Percentiles rank a stretch among this genome's conserved stretches.
Evolutionary conservation across 2,113 vertebrate genomes (phyloP).

Genomic region (Pelecanus crispus): DNA sequence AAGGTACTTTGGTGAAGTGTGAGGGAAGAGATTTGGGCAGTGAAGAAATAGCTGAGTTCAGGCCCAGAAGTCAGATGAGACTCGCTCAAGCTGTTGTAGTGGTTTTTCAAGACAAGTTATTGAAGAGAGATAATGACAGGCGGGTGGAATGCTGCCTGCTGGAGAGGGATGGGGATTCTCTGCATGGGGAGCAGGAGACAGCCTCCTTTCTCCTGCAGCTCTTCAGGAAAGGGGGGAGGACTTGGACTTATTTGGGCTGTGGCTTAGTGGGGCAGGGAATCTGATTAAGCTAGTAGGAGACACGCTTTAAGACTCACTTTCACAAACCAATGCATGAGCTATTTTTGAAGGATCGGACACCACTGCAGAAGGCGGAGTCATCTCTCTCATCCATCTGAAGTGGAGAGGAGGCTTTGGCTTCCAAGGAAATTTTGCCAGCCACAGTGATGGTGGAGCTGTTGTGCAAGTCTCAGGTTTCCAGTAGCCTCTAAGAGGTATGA

Average conservation of each 20-base stretch:
- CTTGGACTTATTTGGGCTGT: background rate
- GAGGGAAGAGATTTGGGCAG: background rate
- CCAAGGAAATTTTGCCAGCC: background rate
- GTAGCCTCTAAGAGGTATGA: background rate
- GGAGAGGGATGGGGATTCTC: background rate
- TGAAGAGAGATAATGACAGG: background rate
- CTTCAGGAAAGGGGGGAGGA: background rate
- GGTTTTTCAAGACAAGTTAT: background rate
- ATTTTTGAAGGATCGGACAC: background rate
- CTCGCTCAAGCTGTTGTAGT: background rate
- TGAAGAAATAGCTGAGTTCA: background rate
- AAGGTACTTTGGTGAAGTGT: background rate
- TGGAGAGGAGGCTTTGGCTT: background rate
- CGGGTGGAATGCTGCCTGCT: background rate
- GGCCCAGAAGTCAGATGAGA: background rate
- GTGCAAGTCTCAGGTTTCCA: background rate
- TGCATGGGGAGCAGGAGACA: rapidly evolving
- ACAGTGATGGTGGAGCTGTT: background rate
- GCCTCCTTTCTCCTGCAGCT: background rate
- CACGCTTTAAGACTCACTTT: background rate
- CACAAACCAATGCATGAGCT: background rate
- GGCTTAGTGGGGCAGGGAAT: background rate
- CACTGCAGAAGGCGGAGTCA: background rate
- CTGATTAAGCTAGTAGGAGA: background rate
- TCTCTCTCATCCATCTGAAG: rapidly evolving